Conservation (phyloP, 2,888 invertebrate species). For the Euclidia mi region DNA sequence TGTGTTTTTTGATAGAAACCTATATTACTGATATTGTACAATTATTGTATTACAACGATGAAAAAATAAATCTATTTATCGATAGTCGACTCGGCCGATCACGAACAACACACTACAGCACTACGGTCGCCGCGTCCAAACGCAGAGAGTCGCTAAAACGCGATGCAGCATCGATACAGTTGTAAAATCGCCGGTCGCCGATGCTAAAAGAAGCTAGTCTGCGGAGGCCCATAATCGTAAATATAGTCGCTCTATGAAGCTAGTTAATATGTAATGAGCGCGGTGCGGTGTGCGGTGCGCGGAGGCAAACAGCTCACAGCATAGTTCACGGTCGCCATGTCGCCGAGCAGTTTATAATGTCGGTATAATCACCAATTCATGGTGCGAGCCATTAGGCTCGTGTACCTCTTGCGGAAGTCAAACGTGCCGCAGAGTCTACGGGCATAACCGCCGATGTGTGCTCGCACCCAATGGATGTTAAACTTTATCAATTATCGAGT, state of each 20-base stretch:
- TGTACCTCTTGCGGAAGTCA: constrained; percentile 63
- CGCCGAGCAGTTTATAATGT: constrained; percentile 65
- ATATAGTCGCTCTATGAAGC: constrained; percentile 11
- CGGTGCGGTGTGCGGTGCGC: too few relatives aligned
- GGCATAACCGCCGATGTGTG: constrained; percentile 81
- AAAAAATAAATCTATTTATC: too few relatives aligned
- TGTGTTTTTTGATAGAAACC: too few relatives aligned
- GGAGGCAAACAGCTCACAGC: constrained; percentile 34
- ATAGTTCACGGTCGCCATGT: constrained; percentile 36
- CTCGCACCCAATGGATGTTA: constrained; percentile 69
- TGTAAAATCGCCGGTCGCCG: too few relatives aligned
- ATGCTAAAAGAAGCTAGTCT: too few relatives aligned
- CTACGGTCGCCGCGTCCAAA: too few relatives aligned
- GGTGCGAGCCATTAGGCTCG: constrained; percentile 68
- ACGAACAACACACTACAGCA: too few relatives aligned
- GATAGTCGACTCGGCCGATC: too few relatives aligned
- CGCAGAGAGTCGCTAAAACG: too few relatives aligned
- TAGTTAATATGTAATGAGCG: constrained; percentile 22
- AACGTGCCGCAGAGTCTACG: constrained; percentile 49
- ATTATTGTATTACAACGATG: too few relatives aligned
- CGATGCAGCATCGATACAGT: too few relatives aligned
- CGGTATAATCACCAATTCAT: constrained; percentile 73
- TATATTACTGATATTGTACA: too few relatives aligned
- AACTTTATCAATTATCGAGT: constrained; percentile 87
- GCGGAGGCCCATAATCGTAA: constrained; percentile 1